phyloP scores from a whole-genome alignment of 2,888 invertebrate species.

The Stenolophus ochropezus region DNA sequence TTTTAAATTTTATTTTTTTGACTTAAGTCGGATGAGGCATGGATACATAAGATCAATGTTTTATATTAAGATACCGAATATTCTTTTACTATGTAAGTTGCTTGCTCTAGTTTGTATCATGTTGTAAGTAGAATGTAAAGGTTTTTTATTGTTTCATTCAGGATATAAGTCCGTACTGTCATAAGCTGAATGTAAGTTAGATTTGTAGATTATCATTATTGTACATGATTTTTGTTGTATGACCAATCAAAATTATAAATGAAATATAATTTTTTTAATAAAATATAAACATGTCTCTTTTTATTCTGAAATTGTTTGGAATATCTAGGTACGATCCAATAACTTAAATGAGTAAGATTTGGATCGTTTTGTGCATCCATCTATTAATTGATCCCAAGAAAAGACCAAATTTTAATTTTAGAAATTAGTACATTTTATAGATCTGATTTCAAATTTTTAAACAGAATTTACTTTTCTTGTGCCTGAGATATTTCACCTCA shows the following conservation, averaged over 20 bases:
- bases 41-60: conserved; percentile 49
- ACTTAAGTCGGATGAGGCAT: conserved; percentile 56
- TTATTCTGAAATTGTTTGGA: too few relatives aligned
- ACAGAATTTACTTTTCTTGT: too few relatives aligned
- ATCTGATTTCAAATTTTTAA: too few relatives aligned
- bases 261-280: conserved; percentile 46
- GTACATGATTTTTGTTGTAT: conserved; percentile 42
- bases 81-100: conserved; percentile 45
- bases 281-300: too few relatives aligned
- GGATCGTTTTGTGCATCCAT: too few relatives aligned
- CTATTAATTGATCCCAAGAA: too few relatives aligned
- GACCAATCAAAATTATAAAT: conserved; percentile 46
- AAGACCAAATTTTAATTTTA: too few relatives aligned
- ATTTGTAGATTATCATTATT: conserved; percentile 37
- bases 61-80: conserved; percentile 44
- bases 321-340: too few relatives aligned
- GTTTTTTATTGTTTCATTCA: conserved; percentile 46
- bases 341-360: too few relatives aligned
- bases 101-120: conserved; percentile 47
- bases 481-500: too few relatives aligned
- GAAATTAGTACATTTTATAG: too few relatives aligned
- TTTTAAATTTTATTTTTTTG: conserved; percentile 53
- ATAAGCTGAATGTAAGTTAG: conserved; percentile 24
- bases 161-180: conserved; percentile 38
- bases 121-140: conserved; percentile 45